These are phyloP conservation scores for Drosophila putrida DNA, from an alignment of 2,888 invertebrate genomes.

Conservation along the genomic window DNA sequence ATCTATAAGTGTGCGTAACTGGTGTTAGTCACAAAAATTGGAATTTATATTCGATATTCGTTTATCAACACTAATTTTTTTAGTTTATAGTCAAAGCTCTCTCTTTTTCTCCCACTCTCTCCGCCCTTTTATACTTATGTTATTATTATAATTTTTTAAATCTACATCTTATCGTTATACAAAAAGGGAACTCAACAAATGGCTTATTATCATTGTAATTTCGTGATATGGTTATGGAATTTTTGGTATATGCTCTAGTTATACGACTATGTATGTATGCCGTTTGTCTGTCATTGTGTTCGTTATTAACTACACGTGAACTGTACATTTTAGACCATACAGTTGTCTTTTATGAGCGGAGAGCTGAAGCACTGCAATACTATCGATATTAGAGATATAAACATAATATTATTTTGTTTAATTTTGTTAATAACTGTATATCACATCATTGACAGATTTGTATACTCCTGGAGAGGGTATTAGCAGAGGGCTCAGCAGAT, in stretches of 20 bases:
- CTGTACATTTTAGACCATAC: conserved; percentile 15
- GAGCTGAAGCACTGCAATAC: conserved; percentile 14
- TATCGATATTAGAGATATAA: background rate
- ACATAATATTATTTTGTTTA: background rate
- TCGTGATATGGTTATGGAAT: conserved; percentile 44
- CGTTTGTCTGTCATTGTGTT: conserved; percentile 39
- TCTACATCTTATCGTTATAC: conserved; percentile 1
- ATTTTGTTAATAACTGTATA: no score
- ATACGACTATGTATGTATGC: conserved; percentile 20
- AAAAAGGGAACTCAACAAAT: conserved; percentile 10
- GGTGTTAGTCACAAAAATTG: conserved; percentile 84
- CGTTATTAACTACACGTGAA: conserved; percentile 21
- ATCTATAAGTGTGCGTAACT: conserved; percentile 80
- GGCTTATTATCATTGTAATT: conserved; percentile 56
- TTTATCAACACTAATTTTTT: conserved; percentile 82
- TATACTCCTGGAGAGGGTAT: no score
- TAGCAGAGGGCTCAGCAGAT: no score
- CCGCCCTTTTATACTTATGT: conserved; percentile 13
- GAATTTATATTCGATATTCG: conserved; percentile 45
- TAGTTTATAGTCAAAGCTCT: conserved; percentile 38
- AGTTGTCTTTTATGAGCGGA: conserved; percentile 16
- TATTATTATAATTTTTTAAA: conserved; percentile 11
- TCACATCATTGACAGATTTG: no score
- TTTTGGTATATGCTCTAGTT: conserved; percentile 49
- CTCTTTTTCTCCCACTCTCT: conserved; percentile 14